Percentiles rank a stretch among this genome's conserved stretches.
Conservation (phyloP, 2,797 vertebrate species). For the Lophura swinhoii region DNA sequence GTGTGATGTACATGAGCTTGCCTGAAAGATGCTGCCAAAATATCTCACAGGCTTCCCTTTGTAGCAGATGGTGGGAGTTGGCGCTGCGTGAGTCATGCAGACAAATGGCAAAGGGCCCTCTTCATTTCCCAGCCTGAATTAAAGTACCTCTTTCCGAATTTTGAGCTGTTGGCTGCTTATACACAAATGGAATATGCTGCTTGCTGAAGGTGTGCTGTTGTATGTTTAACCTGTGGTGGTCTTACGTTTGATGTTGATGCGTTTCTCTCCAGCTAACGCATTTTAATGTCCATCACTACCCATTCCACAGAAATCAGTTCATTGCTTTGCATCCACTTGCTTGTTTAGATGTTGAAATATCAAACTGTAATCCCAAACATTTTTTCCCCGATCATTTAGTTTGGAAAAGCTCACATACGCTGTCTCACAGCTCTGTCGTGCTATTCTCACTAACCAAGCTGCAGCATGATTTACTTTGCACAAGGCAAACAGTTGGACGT, state of each 20-base stretch:
- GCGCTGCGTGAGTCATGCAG: slow-evolving; percentile 4
- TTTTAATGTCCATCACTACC: fast-evolving
- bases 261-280: fast-evolving
- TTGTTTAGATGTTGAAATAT: not conserved
- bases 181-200: fast-evolving
- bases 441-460: not conserved
- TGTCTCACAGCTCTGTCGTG: not conserved
- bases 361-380: not conserved
- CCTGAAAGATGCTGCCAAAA: not conserved
- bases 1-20: slow-evolving; percentile 4
- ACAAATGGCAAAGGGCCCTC: not conserved
- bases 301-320: not conserved
- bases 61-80: slow-evolving; percentile 44
- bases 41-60: slow-evolving; percentile 11
- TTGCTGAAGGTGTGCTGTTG: not conserved
- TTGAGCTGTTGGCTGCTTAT: not conserved
- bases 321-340: not conserved
- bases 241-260: fast-evolving
- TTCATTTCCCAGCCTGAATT: not conserved
- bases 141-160: not conserved
- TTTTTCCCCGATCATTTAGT: not conserved
- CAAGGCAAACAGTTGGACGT: not conserved
- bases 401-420: fast-evolving
- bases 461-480: not conserved
- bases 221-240: not conserved